phyloP scores from a whole-genome alignment of 2,113 vertebrate species.

The Bagarius yarrelli region DNA sequence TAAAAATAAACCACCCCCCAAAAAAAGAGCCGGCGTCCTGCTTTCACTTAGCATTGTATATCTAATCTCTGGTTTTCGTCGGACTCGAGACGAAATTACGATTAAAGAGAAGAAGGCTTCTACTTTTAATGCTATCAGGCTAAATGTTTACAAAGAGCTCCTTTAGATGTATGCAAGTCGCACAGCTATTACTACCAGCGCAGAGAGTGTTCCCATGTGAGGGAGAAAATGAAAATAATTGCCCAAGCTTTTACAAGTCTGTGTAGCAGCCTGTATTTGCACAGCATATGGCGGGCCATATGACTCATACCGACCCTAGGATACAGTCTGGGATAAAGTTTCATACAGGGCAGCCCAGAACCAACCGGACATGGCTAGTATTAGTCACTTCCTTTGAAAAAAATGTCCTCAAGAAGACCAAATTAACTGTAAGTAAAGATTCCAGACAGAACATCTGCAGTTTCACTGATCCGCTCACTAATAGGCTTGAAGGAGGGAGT shows the following conservation, averaged over 20 bases:
- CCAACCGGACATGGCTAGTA: constrained; percentile 20
- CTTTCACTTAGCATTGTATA: constrained; percentile 54
- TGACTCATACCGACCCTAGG: constrained; percentile 37
- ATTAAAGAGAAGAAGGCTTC: constrained; percentile 66
- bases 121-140: constrained; percentile 68
- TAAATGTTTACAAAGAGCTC: constrained; percentile 68
- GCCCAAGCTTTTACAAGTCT: constrained; percentile 45
- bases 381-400: constrained; percentile 39
- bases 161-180: constrained; percentile 53
- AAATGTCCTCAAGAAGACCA: neutral
- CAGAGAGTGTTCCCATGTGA: constrained; percentile 56
- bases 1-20: constrained; percentile 59
- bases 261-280: constrained; percentile 44
- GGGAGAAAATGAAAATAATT: constrained; percentile 55
- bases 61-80: constrained; percentile 58
- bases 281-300: constrained; percentile 38
- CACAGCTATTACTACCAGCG: constrained; percentile 56
- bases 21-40: constrained; percentile 53
- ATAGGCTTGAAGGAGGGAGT: constrained; percentile 6
- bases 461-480: constrained; percentile 5
- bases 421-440: constrained; percentile 4
- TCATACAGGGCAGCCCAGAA: neutral
- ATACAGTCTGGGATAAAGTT: constrained; percentile 35
- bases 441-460: constrained; percentile 35
- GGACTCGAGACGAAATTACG: constrained; percentile 54